Evolutionary conservation across 2,888 invertebrate species (phyloP), one percentile per base, ranked within the genome.

Genomic region (Cephus pygmeus): DNA sequence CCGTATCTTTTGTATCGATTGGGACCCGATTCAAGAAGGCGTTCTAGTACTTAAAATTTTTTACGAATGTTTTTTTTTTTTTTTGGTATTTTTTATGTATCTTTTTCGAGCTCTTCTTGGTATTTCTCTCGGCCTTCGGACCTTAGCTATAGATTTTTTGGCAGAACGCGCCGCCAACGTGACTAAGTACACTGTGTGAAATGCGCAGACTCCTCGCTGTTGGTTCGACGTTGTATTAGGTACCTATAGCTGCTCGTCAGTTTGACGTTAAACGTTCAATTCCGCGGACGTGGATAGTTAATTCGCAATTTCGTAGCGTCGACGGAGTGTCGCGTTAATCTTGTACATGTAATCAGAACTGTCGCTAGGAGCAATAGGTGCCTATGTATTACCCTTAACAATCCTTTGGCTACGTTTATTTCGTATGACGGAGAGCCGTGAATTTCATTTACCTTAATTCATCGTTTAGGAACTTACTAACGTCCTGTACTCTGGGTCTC

Each of bases 181-280:
- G 73, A 77, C 75, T 78, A 76, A 71, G 77, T 36, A 78, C 83
- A 84, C 83, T 56, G 83, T 81, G 81, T 83, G 82, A 84, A 86
- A 83, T 80, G 88, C 88, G 89, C 88, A 88, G 85, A 82, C 87
- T 86, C 87, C 83, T 79, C 80, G 78, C 81, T 82, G 81, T 56
- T 12, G 71, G 71, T 23, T 71, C 31, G 71, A 34, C 71, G 71
- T 31, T 71, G 33, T 71, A 71, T 71, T 34, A 31, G 69, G 71
- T 34, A 2, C 56, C 56, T 56, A 56, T 56, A 56, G 56, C 23
- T 56, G 3, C 56, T 15, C 79, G 79, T 89, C 89, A 90, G 90
- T 90, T 81, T 85, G 88, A 89, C 88, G 87, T 86, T 87, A 85
- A 88, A 85, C 89, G 88, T 87, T 86, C 84, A 84, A 86, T 88